Conservation (phyloP, 2,797 vertebrate species). For the Potorous gilbertii region DNA sequence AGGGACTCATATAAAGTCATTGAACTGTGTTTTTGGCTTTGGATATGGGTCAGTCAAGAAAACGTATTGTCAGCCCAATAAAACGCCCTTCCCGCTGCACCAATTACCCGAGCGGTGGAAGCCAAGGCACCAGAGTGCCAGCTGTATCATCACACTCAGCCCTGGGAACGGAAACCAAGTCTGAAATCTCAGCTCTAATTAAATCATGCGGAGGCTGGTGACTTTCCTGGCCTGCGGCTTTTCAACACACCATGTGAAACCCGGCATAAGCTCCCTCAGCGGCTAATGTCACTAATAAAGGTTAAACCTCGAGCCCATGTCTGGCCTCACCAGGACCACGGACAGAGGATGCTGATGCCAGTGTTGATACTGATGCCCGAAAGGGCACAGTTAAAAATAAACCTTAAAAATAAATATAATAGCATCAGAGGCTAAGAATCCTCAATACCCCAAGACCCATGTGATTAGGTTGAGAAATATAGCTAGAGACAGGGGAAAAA, state of each 20-base stretch:
- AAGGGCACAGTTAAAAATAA: constrained; percentile 35
- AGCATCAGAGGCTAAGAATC: not conserved
- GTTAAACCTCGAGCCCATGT: constrained; percentile 42
- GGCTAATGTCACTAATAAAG: constrained; percentile 73
- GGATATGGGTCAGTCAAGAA: constrained; percentile 58
- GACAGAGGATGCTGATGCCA: constrained; percentile 46
- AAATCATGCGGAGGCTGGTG: constrained; percentile 74
- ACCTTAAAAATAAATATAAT: constrained; percentile 3
- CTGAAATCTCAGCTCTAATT: constrained; percentile 78
- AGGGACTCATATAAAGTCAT: constrained; percentile 58
- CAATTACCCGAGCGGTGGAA: constrained; percentile 74
- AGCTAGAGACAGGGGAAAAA: not conserved
- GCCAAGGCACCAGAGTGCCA: constrained; percentile 58
- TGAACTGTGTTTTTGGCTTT: constrained; percentile 62
- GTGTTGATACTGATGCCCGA: constrained; percentile 4
- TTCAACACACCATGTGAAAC: constrained; percentile 56
- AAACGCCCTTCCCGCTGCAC: constrained; percentile 59
- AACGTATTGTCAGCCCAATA: constrained; percentile 58
- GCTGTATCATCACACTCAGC: constrained; percentile 64
- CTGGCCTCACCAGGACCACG: constrained; percentile 46
- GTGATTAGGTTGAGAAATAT: not conserved
- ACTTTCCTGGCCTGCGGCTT: constrained; percentile 68
- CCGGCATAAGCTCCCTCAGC: constrained; percentile 57
- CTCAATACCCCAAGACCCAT: not conserved
- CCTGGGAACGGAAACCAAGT: constrained; percentile 73